A percentile compares a stretch with the other conserved stretches of the same genome.
Evolutionary conservation across 2,113 vertebrate species (phyloP).

Genomic region (Coreoperca whiteheadi): DNA sequence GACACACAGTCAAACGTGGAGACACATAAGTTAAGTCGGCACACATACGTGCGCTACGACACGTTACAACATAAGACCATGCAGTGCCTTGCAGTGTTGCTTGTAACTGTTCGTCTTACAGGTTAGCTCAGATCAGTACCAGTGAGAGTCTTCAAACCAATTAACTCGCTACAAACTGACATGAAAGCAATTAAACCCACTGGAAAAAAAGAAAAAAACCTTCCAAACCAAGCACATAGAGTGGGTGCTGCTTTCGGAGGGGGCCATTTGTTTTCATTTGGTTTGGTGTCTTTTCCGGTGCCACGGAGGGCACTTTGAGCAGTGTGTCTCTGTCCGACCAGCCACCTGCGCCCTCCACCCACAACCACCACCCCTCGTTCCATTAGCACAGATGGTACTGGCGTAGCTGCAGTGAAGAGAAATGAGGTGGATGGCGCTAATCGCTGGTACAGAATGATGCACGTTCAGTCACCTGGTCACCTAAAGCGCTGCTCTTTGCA

Average conservation of each 20-base stretch:
- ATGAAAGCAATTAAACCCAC: constrained; percentile 40
- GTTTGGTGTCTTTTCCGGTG: constrained; percentile 47
- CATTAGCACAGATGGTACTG: constrained; percentile 39
- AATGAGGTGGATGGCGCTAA: constrained; percentile 46
- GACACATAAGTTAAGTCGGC: not conserved
- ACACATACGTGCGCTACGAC: not conserved
- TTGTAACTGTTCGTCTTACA: not conserved
- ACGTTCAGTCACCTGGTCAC: constrained; percentile 44
- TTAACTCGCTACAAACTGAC: constrained; percentile 35
- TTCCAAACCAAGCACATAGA: constrained; percentile 4
- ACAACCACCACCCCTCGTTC: constrained; percentile 16
- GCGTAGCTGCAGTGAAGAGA: constrained; percentile 38
- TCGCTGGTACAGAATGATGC: constrained; percentile 43
- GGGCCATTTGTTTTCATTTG: constrained; percentile 69
- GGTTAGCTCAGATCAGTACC: constrained; percentile 39
- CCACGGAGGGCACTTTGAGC: constrained; percentile 41
- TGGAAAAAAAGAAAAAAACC: not conserved
- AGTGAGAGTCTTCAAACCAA: constrained; percentile 19
- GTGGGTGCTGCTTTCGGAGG: constrained; percentile 22
- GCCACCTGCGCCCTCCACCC: constrained; percentile 25
- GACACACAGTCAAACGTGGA: not conserved
- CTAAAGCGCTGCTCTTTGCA: constrained; percentile 4
- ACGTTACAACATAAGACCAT: not conserved
- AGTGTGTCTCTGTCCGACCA: constrained; percentile 57
- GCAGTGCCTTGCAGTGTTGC: not conserved